Evolutionary conservation across 2,888 invertebrate genomes (phyloP).

Genomic region (Aphrophora alni): DNA sequence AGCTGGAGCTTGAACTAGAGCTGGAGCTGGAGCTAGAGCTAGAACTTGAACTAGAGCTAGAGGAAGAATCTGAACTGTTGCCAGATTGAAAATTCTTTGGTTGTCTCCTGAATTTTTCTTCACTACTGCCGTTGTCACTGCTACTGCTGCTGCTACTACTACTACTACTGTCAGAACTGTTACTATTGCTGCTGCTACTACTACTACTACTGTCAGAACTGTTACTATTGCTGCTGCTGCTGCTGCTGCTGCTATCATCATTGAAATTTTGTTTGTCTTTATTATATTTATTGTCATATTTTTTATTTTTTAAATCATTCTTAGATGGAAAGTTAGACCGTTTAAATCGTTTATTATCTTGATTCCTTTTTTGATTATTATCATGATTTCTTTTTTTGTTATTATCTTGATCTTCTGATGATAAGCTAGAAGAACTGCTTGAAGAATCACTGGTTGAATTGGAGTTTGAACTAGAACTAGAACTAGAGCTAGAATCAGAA

Average conservation of each 20-base stretch:
- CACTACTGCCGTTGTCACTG: conserved; percentile 37
- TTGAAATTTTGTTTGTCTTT: conserved; percentile 29
- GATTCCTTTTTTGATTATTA: background rate
- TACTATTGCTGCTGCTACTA: conserved; percentile 31
- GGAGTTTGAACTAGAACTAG: conserved; percentile 34
- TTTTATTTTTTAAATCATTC: too few species aligned
- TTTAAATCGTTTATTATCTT: background rate
- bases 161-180: conserved; percentile 33
- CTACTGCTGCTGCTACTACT: conserved; percentile 41
- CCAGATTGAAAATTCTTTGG: conserved; percentile 21
- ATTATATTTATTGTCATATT: too few species aligned
- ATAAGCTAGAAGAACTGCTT: conserved; percentile 12
- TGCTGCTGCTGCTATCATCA: background rate
- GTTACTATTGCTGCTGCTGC: background rate
- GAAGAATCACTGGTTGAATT: conserved; percentile 42
- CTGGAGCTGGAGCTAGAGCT: conserved; percentile 45
- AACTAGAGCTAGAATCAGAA: conserved; percentile 3
- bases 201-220: background rate
- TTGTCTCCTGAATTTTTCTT: conserved; percentile 7
- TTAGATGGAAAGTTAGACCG: too few species aligned
- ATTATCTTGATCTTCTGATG: background rate
- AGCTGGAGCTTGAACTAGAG: conserved; percentile 45
- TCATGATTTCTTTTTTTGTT: background rate
- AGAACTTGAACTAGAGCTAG: conserved; percentile 41
- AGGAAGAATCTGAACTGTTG: conserved; percentile 16